phyloP scores from a whole-genome alignment of 2,113 vertebrate genomes.

The Camelus dromedarius region DNA sequence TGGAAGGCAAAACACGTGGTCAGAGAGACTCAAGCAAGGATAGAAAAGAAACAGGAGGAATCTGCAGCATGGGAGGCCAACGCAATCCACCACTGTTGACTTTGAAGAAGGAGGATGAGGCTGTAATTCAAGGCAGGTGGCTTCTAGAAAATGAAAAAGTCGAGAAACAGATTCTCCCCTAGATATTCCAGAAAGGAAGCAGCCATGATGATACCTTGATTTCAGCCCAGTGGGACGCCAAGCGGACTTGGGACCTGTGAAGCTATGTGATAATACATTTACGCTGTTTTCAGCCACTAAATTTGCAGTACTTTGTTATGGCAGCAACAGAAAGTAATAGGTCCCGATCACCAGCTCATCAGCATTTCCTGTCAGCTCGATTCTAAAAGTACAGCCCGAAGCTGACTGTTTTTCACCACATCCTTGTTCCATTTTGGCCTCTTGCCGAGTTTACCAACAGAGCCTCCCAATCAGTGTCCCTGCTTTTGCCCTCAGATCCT shows the following conservation, averaged over 20 bases:
- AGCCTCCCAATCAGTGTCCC: background rate
- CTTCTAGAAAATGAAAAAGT: too few species aligned
- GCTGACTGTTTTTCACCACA: background rate
- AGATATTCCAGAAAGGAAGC: background rate
- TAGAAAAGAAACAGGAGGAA: background rate
- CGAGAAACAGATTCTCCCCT: background rate
- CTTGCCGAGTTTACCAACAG: background rate
- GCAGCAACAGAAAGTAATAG: background rate
- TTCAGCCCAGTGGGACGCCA: background rate
- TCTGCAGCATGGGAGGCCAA: background rate
- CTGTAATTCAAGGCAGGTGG: fast-evolving
- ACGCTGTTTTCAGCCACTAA: background rate
- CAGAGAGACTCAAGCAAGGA: background rate
- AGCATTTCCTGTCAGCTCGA: background rate
- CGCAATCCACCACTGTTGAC: fast-evolving
- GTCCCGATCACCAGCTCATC: background rate
- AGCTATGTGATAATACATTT: background rate
- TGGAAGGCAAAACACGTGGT: background rate
- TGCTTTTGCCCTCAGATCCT: background rate
- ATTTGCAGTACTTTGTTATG: background rate
- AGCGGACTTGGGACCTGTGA: background rate
- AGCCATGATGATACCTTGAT: background rate
- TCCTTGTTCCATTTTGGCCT: background rate
- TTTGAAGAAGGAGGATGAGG: background rate
- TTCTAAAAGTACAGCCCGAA: background rate